Evolutionary conservation across 2,888 invertebrate species (phyloP).

Genomic region (Tetragonula carbonaria): DNA sequence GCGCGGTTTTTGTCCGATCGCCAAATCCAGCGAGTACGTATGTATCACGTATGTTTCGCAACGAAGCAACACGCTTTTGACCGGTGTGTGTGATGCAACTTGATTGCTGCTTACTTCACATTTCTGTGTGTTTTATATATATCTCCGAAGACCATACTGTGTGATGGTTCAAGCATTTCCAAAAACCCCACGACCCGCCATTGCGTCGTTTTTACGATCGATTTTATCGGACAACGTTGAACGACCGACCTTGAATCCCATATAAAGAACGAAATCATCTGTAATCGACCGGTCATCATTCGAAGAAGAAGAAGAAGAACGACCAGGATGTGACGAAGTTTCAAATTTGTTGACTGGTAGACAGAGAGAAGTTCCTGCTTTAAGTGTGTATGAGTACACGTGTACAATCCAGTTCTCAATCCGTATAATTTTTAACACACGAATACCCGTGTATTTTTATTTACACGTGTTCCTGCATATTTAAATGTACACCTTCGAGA

Average conservation of each 20-base stretch:
- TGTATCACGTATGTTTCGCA: constrained; percentile 25
- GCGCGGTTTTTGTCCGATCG: constrained; percentile 14
- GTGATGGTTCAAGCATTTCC: neutral
- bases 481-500: too few relatives aligned
- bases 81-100: constrained; percentile 30
- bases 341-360: too few relatives aligned
- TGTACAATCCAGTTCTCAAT: too few relatives aligned
- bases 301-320: neutral
- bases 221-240: neutral
- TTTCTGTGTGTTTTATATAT: neutral
- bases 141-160: neutral
- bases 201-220: neutral
- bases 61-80: constrained; percentile 19
- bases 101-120: constrained; percentile 27
- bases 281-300: neutral
- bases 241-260: neutral
- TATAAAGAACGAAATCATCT: neutral
- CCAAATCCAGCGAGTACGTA: constrained; percentile 36
- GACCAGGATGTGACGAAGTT: too few relatives aligned
- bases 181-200: neutral
- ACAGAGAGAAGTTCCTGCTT: too few relatives aligned
- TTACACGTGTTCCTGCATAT: too few relatives aligned
- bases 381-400: too few relatives aligned
- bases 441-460: too few relatives aligned
- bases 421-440: too few relatives aligned